Conservation (phyloP, 2,113 vertebrate genomes). For the Nyctereutes procyonoides region DNA sequence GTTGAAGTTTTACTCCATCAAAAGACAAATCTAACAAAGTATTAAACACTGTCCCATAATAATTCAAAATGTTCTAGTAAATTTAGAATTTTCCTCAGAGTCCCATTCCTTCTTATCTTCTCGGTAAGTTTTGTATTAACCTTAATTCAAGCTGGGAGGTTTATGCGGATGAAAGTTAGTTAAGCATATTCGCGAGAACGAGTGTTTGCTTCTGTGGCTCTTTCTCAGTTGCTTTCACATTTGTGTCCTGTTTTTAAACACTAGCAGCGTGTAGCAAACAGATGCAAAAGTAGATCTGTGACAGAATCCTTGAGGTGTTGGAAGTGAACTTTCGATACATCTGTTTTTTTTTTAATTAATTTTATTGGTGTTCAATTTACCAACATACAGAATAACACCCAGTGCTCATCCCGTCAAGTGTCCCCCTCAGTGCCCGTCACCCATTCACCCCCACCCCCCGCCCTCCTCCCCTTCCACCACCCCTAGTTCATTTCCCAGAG, state of each 20-base stretch:
- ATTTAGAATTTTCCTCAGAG: background rate
- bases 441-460: no score
- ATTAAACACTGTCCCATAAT: background rate
- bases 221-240: background rate
- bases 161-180: background rate
- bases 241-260: background rate
- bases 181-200: background rate
- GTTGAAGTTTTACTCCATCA: background rate
- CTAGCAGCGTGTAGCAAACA: background rate
- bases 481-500: no score
- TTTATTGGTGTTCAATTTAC: no score
- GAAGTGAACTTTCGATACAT: background rate
- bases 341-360: no score
- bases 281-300: background rate
- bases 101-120: background rate
- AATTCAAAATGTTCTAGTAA: background rate
- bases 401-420: no score
- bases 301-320: background rate
- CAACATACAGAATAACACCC: no score
- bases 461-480: no score
- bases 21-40: background rate
- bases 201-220: background rate
- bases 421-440: no score
- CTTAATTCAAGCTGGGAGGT: background rate
- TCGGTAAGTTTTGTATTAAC: background rate